Percentiles rank a stretch among this genome's conserved stretches.
These are phyloP conservation scores for Nomada fucata DNA, from an alignment of 2,888 invertebrate genomes.

Conservation along the genomic window DNA sequence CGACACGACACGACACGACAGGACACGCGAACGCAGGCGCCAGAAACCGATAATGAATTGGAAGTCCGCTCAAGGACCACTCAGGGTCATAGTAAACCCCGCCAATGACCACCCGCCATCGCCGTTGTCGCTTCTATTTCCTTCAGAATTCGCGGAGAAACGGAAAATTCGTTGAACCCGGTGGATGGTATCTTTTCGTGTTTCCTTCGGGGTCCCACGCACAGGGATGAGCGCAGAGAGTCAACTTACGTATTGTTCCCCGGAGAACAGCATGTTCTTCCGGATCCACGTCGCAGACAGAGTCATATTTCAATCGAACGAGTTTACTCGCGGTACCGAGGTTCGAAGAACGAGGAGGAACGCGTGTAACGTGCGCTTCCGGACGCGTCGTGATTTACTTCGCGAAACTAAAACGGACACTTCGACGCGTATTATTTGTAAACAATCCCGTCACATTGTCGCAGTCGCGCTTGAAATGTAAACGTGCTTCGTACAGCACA, in stretches of 20 bases:
- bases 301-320: slow-evolving; percentile 22
- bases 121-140: not conserved
- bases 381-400: not conserved
- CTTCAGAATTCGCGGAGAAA: too few species aligned
- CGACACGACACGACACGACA: too few species aligned
- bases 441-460: slow-evolving; percentile 1
- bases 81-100: not conserved
- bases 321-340: not conserved
- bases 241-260: slow-evolving; percentile 56
- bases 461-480: not conserved
- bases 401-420: not conserved
- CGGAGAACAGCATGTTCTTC: slow-evolving; percentile 61
- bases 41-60: too few species aligned
- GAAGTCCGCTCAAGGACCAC: too few species aligned
- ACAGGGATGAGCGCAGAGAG: not conserved
- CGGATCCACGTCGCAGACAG: slow-evolving; percentile 63
- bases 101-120: too few species aligned
- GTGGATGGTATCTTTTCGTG: not conserved
- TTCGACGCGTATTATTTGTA: slow-evolving; percentile 9
- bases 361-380: too few species aligned
- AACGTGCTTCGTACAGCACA: not conserved
- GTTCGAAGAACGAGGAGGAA: not conserved
- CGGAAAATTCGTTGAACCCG: not conserved
- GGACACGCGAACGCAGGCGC: too few species aligned
- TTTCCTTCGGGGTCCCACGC: too few species aligned